Evolutionary conservation across 2,888 invertebrate genomes (phyloP), one percentile per base, ranked within the genome.

Genomic region (Orthosia gothica): DNA sequence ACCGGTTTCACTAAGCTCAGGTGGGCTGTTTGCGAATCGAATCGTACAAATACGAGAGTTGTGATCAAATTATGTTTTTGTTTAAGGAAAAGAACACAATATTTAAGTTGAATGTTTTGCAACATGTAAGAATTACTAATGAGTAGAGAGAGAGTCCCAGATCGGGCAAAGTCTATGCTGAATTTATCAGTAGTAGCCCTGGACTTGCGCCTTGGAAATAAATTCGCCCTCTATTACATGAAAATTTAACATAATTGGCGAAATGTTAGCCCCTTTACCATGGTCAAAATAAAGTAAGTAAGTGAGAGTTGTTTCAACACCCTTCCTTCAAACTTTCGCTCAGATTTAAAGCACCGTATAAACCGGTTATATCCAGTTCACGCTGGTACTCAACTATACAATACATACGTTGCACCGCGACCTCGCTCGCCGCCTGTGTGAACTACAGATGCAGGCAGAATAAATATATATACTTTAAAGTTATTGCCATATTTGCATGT

Each of bases 1-100:
- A 84, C 88, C 77, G 83, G 88, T 87, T 86, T 57, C 18, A 54
- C 15, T 79, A 26, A 40, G 58, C 70, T 82, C 32, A 63, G 62
- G 26, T 57, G 52, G 9, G 13, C 7, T 58, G 55, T 40, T 11
- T 13, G 58, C 63, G 40, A 40, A 61, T 52, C 65, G 9, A 69
- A 69, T 52, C 54, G n/a, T 5, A 64, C n/a, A 20, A 49, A 50
- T 20, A 32, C 18, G 5, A 74, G 16, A 47, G 9, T 20, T 52
- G 57, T 15, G 15, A 54, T 62, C 47, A 57, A 57, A 18, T 52
- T 20, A 40, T 55, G n/a, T 9, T 58, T 58, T 67, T 49, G n/a
- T 4, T 16, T 26, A 12, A 26, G 23, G 16, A 23, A 63, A 47
- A 47, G 23, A 20, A 9, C 16, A 23, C 3, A 18, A 50, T 18